Percentiles rank a stretch among this genome's conserved stretches.
Conservation (phyloP, 2,888 invertebrate genomes). For the Mythimna ferrago region DNA sequence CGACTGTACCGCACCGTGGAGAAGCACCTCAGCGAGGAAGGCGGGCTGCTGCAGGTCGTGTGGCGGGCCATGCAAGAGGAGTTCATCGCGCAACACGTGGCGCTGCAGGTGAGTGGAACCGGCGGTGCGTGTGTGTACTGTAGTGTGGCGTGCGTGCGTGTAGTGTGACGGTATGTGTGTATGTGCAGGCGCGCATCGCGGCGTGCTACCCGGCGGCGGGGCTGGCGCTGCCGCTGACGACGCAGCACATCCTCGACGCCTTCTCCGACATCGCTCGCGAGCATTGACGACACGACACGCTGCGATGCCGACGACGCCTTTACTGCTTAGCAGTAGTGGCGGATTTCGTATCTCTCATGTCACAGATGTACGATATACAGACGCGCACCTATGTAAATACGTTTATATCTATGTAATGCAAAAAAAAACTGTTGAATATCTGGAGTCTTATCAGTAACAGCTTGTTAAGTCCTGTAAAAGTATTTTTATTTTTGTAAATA, state of each 20-base stretch:
- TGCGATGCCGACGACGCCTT: not conserved
- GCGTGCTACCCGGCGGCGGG: slow-evolving; percentile 99
- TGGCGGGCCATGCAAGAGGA: slow-evolving; percentile 99
- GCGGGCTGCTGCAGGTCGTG: slow-evolving; percentile 98
- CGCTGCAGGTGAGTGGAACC: slow-evolving; percentile 91
- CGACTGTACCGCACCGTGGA: slow-evolving; percentile 98
- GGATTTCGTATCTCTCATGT: not conserved
- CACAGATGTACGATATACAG: not conserved
- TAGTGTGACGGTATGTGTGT: slow-evolving; percentile 63
- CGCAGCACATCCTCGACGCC: slow-evolving; percentile 98
- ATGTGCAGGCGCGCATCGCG: slow-evolving; percentile 97
- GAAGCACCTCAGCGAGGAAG: slow-evolving; percentile 98
- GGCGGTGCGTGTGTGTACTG: too few species aligned
- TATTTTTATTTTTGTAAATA: slow-evolving; percentile 18
- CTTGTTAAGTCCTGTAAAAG: not conserved
- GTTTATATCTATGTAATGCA: slow-evolving; percentile 4
- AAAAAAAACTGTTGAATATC: not conserved
- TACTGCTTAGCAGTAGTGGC: not conserved
- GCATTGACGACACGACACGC: slow-evolving; percentile 91
- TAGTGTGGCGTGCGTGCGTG: too few species aligned
- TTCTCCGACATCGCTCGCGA: slow-evolving; percentile 99
- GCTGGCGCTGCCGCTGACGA: slow-evolving; percentile 98
- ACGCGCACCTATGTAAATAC: not conserved
- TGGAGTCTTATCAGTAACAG: not conserved
- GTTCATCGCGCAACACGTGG: slow-evolving; percentile 97